These are phyloP conservation scores for Oncorhynchus nerka DNA, from an alignment of 2,113 vertebrate species.

Conservation along the genomic window DNA sequence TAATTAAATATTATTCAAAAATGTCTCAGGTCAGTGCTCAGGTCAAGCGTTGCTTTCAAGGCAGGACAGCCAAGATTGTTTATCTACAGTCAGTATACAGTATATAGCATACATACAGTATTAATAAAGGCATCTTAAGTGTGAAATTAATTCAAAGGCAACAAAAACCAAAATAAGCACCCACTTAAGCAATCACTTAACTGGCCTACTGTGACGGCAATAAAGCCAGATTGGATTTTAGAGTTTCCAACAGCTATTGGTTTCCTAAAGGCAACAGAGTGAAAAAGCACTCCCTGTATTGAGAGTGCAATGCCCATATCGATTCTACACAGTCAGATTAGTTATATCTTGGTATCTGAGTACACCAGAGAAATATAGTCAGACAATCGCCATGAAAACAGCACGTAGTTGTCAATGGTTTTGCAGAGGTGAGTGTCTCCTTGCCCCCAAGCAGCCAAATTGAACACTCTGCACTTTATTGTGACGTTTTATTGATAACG, in stretches of 20 bases:
- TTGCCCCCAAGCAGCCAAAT: too few species aligned
- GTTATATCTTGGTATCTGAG: constrained; percentile 41
- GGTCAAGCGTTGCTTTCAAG: constrained; percentile 61
- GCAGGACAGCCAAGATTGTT: constrained; percentile 77
- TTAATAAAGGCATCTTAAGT: constrained; percentile 74
- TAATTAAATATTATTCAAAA: neutral
- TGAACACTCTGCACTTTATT: too few species aligned
- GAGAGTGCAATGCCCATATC: neutral
- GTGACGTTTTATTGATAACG: neutral
- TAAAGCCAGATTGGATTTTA: too few species aligned
- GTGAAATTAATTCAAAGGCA: constrained; percentile 82
- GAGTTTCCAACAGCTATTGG: too few species aligned
- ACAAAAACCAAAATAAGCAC: constrained; percentile 81
- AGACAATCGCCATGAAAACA: constrained; percentile 36
- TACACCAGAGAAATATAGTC: constrained; percentile 22
- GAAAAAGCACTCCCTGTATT: constrained; percentile 39
- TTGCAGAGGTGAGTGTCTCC: too few species aligned
- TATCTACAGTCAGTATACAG: constrained; percentile 77
- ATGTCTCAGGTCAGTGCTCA: constrained; percentile 78
- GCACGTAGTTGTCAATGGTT: too few species aligned
- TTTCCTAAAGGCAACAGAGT: constrained; percentile 64
- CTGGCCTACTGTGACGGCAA: too few species aligned
- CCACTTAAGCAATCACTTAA: too few species aligned
- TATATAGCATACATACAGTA: constrained; percentile 62
- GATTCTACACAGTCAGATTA: constrained; percentile 51